Conservation (phyloP, 2,113 vertebrate genomes). For the Microcebus griseorufus region DNA sequence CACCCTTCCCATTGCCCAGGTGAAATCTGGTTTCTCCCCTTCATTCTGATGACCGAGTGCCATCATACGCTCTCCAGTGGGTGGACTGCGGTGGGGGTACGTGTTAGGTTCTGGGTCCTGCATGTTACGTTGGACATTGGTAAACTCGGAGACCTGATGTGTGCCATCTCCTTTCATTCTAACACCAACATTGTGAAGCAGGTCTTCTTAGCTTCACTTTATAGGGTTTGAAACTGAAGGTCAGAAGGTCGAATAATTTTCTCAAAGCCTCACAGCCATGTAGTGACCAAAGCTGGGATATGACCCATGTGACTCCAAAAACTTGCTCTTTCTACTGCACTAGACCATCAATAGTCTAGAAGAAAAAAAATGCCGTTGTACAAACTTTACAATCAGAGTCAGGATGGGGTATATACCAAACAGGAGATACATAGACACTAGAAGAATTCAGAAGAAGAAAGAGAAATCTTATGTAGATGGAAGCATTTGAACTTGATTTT, state of each 20-base stretch:
- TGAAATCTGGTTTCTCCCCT: neutral
- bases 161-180: neutral
- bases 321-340: neutral
- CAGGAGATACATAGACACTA: neutral
- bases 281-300: neutral
- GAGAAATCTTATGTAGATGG: neutral
- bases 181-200: neutral
- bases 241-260: neutral
- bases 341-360: neutral
- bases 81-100: fast-evolving
- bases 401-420: neutral
- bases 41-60: neutral
- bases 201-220: neutral
- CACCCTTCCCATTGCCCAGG: neutral
- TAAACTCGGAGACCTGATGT: neutral
- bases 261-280: neutral
- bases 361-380: neutral
- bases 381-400: neutral
- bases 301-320: neutral
- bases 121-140: neutral
- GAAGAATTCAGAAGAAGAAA: neutral
- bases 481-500: neutral
- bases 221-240: neutral
- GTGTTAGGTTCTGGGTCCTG: neutral
- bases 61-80: too few species aligned